phyloP scores from a whole-genome alignment of 2,888 invertebrate species.

The Automeris io region DNA sequence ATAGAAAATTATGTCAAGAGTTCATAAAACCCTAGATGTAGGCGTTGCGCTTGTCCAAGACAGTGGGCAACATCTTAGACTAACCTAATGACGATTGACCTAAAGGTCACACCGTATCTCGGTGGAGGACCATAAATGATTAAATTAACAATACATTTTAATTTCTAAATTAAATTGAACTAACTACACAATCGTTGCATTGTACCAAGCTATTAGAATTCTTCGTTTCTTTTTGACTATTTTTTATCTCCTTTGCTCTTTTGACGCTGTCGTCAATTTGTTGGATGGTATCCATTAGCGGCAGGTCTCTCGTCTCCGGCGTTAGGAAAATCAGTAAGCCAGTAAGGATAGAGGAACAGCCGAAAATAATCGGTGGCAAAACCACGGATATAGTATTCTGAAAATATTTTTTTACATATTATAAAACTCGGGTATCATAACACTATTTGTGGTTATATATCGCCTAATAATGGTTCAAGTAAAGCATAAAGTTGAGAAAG shows the following conservation, averaged over 20 bases:
- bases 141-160: neutral
- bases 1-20: too few relatives aligned
- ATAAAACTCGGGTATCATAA: too few relatives aligned
- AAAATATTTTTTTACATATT: too few relatives aligned
- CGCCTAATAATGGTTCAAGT: neutral
- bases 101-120: neutral
- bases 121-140: neutral
- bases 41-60: neutral
- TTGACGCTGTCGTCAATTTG: conserved; percentile 38
- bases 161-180: neutral
- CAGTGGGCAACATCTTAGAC: neutral
- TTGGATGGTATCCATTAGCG: conserved; percentile 53
- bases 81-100: neutral
- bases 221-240: neutral
- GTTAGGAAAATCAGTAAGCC: conserved; percentile 41
- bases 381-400: conserved; percentile 54
- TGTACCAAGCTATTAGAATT: neutral
- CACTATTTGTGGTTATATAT: neutral
- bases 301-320: conserved; percentile 52
- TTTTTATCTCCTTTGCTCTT: conserved; percentile 3
- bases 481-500: neutral
- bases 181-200: neutral
- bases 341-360: conserved; percentile 41
- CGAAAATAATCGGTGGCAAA: conserved; percentile 60
- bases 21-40: too few relatives aligned